Percentiles rank a stretch among this genome's conserved stretches.
Evolutionary conservation across 2,113 vertebrate genomes (phyloP).

Genomic region (Glareola pratincola): DNA sequence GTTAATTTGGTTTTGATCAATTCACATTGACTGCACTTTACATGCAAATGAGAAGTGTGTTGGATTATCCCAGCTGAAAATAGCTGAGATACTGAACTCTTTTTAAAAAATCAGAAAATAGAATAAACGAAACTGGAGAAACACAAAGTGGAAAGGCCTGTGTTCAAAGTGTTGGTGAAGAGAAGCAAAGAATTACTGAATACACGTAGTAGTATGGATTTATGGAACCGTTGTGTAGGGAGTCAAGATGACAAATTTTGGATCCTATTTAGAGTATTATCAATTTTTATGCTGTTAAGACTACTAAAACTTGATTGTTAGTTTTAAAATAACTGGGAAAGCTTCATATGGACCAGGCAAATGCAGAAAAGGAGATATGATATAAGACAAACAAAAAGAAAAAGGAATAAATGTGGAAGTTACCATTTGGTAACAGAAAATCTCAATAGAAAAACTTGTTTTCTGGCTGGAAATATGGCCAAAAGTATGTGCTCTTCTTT

Average conservation of each 20-base stretch:
- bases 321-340: not conserved
- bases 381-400: not conserved
- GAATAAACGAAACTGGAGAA: not conserved
- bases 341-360: not conserved
- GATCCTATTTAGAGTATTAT: not conserved
- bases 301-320: not conserved
- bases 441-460: not conserved
- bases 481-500: not conserved
- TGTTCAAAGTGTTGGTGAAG: not conserved
- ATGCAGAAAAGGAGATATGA: not conserved
- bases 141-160: not conserved
- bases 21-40: slow-evolving; percentile 94
- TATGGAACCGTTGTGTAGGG: not conserved
- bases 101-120: not conserved
- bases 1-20: slow-evolving; percentile 94
- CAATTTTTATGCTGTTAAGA: not conserved
- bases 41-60: slow-evolving; percentile 84
- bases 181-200: not conserved
- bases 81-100: slow-evolving; percentile 1
- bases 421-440: not conserved
- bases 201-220: not conserved
- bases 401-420: not conserved
- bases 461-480: not conserved
- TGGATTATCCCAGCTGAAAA: slow-evolving; percentile 33
- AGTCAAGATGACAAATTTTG: not conserved